Evolutionary conservation across 2,797 vertebrate species (phyloP), one percentile per base, ranked within the genome.

Genomic region (Falco naumanni): DNA sequence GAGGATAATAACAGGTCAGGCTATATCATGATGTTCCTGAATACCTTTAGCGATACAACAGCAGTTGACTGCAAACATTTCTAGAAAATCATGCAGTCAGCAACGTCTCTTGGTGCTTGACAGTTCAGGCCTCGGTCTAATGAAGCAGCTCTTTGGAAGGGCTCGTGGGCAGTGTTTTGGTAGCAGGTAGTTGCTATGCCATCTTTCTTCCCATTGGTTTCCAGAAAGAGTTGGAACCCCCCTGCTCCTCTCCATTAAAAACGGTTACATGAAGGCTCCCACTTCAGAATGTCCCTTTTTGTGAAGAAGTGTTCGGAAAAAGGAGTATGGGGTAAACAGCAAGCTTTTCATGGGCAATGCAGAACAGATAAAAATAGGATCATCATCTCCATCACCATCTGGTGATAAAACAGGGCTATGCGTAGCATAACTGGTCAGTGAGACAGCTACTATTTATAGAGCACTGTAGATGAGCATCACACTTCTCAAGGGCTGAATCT

Each of bases 1-100:
- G n/a, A 93, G 29, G 34, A 53, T 95, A 94, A 93, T 87, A 70
- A 83, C 74, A 89, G 57, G 63, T 90, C 83, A 89, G 68, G 28
- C 43, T 13, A 26, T 66, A 89, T 85, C 48, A 87, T 33, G 90
- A 90, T 68, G 33, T 74, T 92, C 78, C 54, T 92, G 71, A 90
- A 87, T 77, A 71, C 24, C 43, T 90, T 68, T 21, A 63, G 66
- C 9, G 16, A 60, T 29, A 75, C 56, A 84, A 33, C 31, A 88
- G 59, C 81, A 78, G 22, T 28, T 63, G 84, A 31, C 56, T 41
- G 33, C n/a, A 84, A 80, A 87, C 41, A 74, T 61, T 54, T 89
- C 64, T 64, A 77, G 63, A 80, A 95, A 94, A 47, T 33, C n/a
- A 31, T 9, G 19, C 39, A 41, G 37, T 89, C 56, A 77, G 74